Conservation (phyloP, 1,140 invertebrate genomes). For the Oryzaephilus surinamensis region DNA sequence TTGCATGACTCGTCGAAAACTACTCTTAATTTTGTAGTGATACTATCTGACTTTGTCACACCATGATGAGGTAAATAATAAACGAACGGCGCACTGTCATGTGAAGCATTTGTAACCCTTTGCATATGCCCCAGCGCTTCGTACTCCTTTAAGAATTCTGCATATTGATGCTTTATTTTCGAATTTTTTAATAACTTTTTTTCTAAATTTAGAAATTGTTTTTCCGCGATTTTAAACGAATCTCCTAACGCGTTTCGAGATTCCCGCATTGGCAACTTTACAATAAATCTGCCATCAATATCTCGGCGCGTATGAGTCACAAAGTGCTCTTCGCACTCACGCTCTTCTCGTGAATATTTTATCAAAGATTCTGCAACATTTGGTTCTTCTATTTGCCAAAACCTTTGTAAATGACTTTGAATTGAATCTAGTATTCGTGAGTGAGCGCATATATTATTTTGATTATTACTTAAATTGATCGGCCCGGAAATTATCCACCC, state of each 20-base stretch:
- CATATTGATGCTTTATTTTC: slow-evolving; percentile 5
- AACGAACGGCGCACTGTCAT: not conserved
- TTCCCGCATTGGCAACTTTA: not conserved
- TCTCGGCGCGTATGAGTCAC: too few species aligned
- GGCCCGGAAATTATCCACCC: too few species aligned
- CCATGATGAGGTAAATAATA: slow-evolving; percentile 35
- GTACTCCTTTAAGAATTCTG: slow-evolving; percentile 28
- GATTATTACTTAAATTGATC: too few species aligned
- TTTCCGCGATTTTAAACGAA: not conserved
- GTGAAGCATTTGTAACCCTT: slow-evolving; percentile 18
- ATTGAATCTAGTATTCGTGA: not conserved
- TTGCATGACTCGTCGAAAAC: slow-evolving; percentile 35
- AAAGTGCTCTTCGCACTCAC: too few species aligned
- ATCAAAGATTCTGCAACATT: too few species aligned
- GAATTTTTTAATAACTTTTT: not conserved
- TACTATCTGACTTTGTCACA: slow-evolving; percentile 22
- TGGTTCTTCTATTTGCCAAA: not conserved
- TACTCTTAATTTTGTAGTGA: slow-evolving; percentile 29
- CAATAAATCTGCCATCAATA: not conserved
- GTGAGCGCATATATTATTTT: too few species aligned
- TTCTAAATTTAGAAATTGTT: not conserved
- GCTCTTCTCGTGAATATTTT: too few species aligned
- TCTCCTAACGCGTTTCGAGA: not conserved
- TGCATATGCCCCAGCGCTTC: slow-evolving; percentile 24
- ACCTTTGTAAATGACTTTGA: slow-evolving; percentile 1